Base-by-base conservation (phyloP, 2,888 invertebrate species). In the Mythimna loreyi region DNA sequence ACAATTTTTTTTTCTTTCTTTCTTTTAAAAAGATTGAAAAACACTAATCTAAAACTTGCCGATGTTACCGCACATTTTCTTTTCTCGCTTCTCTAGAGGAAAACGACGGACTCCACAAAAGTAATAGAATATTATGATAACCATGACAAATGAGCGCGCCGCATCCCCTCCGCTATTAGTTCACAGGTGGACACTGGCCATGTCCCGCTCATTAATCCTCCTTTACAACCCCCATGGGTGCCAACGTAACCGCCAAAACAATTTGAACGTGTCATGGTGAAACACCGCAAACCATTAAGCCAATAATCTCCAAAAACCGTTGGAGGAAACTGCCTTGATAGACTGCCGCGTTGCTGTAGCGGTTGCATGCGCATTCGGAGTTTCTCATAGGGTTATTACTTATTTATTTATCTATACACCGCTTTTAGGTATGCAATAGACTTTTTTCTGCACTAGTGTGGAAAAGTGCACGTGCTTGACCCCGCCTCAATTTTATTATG, bases 151-250 rank as follows among this genome's bases (percentile, higher is more conserved):
- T 62, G 64, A 43, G 33, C 64, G 36, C 16, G 2, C 49, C 30
- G 50, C 57, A 43, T 63, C 70, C 63, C 62, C 1, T 40, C 43
- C 43, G 63, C 47, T 49, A 70, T 72, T 73, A 59, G 74, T 74
- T 55, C 79, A 47, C 79, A 78, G 77, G 77, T 78, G 77, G 66
- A 57, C 79, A 21, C 36, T 78, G 55, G 13, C 78, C 68, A 58
- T 11, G 57, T 33, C 23, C 59, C 49, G 49, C 28, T 52, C 63
- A 78, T 64, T 78, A 74, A 78, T 74, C 49, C 49, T 30, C 25
- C 49, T 68, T 63, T 58, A 80, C 63, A 28, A 50, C 61, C 61
- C 77, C 61, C 61, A 50, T 28, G 66, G 60, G 76, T 60, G 21
- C n/a, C 45, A 28, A 49, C 40, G 52, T 45, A 55, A 50, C 62